Evolutionary conservation across 2,888 invertebrate species (phyloP), one percentile per base, ranked within the genome.

Genomic region (Ectemnius continuus): DNA sequence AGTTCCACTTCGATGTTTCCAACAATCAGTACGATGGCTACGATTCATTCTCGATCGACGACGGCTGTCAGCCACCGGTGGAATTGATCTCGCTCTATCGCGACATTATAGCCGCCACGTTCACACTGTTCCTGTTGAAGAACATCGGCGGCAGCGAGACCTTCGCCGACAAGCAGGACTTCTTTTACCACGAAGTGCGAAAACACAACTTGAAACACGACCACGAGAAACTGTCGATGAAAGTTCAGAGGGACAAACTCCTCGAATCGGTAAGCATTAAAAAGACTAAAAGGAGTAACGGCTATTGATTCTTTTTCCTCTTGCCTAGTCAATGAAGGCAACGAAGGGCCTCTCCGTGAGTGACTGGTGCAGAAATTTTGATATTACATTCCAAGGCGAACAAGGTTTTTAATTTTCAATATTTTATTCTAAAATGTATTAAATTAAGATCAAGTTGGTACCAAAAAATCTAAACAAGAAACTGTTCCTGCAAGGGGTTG

Each of bases 141-240:
- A 98, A 98, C 92, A 97, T 97, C 90, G 98, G 98, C 64, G 98
- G 98, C 2, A 98, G 97, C 60, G 98, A 98, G 91, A 96, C 97
- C 13, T 98, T 98, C 89, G 97, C 97, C 90, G 93, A 93, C 73
- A 96, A 92, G 93, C 97, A 82, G 90, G 92, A 94, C 81, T 94
- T 94, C 88, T 95, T 95, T 88, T 94, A 94, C 87, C 94, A 94
- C 86, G 94, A 95, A 91, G 93, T 95, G 45, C 93, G 98, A 82
- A 96, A 96, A 86, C 95, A 95, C 84, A 97, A 98, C 91, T 94
- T 96, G 83, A 96, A 96, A 71, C 96, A 96, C 88, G 95, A 96
- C 87, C 97, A 97, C 91, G 97, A 97, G 87, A 96, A 96, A 90
- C 91, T 97, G 61, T 93, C 95, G 16, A 92, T 98, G 91, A 96